Conservation (phyloP, 2,113 vertebrate genomes). For the Perccottus glenii region DNA sequence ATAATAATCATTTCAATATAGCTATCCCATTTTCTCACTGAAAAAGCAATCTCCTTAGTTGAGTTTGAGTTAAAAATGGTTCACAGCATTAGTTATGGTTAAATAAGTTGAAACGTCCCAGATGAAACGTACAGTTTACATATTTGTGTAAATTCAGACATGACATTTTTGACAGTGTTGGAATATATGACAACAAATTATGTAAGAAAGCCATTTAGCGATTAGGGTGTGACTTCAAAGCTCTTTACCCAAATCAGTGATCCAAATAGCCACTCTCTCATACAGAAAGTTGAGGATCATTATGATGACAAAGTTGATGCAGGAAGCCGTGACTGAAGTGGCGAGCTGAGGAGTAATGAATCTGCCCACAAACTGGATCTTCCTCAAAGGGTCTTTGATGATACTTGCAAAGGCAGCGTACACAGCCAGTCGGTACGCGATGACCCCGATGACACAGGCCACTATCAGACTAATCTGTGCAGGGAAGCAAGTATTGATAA, state of each 20-base stretch:
- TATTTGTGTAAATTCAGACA: neutral
- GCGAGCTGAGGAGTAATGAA: conserved; percentile 93
- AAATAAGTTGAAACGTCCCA: no score
- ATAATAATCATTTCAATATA: no score
- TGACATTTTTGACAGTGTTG: neutral
- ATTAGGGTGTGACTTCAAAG: neutral
- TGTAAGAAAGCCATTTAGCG: neutral
- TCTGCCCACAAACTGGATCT: conserved; percentile 84
- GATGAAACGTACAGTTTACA: neutral
- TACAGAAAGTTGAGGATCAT: conserved; percentile 98
- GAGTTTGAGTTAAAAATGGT: no score
- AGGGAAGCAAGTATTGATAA: conserved; percentile 1
- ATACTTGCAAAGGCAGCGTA: conserved; percentile 91
- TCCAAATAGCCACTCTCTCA: conserved; percentile 93
- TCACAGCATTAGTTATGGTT: no score
- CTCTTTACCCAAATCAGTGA: conserved; percentile 93
- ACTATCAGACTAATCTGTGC: conserved; percentile 88
- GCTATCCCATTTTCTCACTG: no score
- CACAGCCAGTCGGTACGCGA: conserved; percentile 92
- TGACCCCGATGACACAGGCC: conserved; percentile 91
- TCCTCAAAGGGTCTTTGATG: conserved; percentile 85
- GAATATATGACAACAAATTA: neutral
- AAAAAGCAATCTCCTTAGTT: no score
- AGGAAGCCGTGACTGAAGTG: conserved; percentile 92
- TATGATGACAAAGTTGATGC: conserved; percentile 96